Base-by-base conservation (phyloP, 1,140 invertebrate species). In the Protaetia brevitarsis region DNA sequence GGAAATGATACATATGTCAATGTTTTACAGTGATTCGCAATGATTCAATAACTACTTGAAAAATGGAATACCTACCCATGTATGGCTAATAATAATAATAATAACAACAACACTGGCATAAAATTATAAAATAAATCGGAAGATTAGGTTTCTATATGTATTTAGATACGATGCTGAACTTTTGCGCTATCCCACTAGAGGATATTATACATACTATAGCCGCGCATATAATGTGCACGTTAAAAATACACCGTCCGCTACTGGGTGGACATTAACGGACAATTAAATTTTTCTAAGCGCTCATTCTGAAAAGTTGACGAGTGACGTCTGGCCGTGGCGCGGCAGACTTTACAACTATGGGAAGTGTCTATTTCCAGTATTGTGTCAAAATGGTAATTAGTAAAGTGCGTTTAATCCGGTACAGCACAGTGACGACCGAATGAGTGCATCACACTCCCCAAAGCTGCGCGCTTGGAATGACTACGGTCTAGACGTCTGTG, bases 401-500 rank as follows among this genome's bases (percentile, higher is more conserved):
- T 63, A 29, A 37, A 63, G 37, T 23, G 34, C n/a, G 51, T 45
- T 51, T 51, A 51, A 51, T 51, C 16, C 36, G 19, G 34, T 27
- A 27, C 30, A n/a, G n/a, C n/a, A n/a, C n/a, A 37, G 8, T 63
- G 62, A 21, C 30, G 62, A 51, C 13, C 41, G 41, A 34, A 11
- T 37, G 34, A 45, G 62, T 63, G 62, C 62, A 63, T 41, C 62
- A 41, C 30, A 37, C 30, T 45, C 36, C 26, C 51, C 34, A 19
- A 23, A 26, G 31, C 30, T 23, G 30, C n/a, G n/a, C 30, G n/a
- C 56, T 31, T 56, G 64, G 64, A 63, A 60, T 61, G 65, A 61
- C 57, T 57, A 26, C 57, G 68, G 69, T 71, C 67, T 73, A 71
- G 69, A 69, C 69, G 69, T 73, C 71, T 73, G 60, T 68, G 71